Evolutionary conservation across 2,888 invertebrate species (phyloP), one percentile per base, ranked within the genome.

Genomic region (Helleia helle): DNA sequence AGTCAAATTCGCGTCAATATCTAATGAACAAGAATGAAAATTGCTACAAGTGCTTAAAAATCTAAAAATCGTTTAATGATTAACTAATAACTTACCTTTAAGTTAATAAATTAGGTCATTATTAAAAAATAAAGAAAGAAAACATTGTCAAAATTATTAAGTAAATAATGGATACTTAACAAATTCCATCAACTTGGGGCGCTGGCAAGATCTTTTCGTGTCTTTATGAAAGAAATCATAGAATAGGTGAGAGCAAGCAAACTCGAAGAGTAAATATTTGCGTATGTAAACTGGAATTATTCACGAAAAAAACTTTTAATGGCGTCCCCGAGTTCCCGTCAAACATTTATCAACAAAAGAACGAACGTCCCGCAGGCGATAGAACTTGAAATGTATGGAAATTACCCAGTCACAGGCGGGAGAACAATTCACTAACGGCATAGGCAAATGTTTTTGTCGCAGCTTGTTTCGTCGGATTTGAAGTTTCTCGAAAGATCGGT

Each of bases 261-360:
- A 81, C 76, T 80, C 75, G 30, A 71, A 70, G 61, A 79, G 80
- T 83, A 81, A 84, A 84, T 77, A 83, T 83, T 84, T 80, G 80
- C 80, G 81, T 81, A 81, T 83, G 84, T 81, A 83, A 83, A 83
- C 83, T 83, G 77, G 71, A 83, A 81, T 83, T 80, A 81, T 80
- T 83, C 81, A 79, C 81, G 81, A 81, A 84, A 83, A 50, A 83
- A 84, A 84, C 83, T 84, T 83, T 83, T 84, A 84, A 84, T 84
- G 84, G 84, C 83, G 83, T 84, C 84, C 80, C 81, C 71, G 72
- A 81, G 84, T 79, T 83, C 71, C 80, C 81, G 84, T 81, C 83
- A 84, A 84, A 83, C 83, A 83, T 83, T 83, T 84, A 83, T 84
- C 84, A 84, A 84, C 83, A 84, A 83, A 83, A 83, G 83, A 84